Base-by-base conservation (phyloP, 2,797 vertebrate species). In the Mastacembelus armatus region DNA sequence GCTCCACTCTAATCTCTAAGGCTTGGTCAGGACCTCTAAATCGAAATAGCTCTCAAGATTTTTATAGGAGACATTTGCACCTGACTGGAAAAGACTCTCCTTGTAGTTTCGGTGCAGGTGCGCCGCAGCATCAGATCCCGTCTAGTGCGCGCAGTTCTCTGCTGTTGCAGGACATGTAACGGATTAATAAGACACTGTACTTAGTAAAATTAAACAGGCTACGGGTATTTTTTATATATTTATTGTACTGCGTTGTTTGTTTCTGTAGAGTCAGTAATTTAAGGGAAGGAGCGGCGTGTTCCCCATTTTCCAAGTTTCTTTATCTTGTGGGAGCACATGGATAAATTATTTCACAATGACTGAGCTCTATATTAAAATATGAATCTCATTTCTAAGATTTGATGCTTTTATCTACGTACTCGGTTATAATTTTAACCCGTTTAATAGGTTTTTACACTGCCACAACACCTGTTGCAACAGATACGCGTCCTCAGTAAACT, bases 101-200 rank as follows among this genome's bases (percentile, higher is more conserved):
- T 86, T 27, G 22, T 12, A 90, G 85, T 86, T 90, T 85, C 74
- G 80, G 63, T 82, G 92, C 94, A 94, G 92, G 94, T 94, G 92
- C 91, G 80, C 77, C 42, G 43, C 81, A 76, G 79, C 86, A 77
- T 80, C 90, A 67, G 60, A 88, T 91, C 89, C 91, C 72, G 77
- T 63, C 62, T 22, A 59, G 44, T 67, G 71, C 78, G 82, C 63
- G 49, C 57, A 36, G 44, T 56, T 63, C 44, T 63, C 19, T 2
- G 14, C 40, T 15, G 38, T 3, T n/a, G 14, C 3, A 11, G 32
- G 10, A 30, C 16, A 7, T 18, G 15, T 47, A 30, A 50, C 62
- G 21, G 54, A 51, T 30, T 30, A 7, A 69, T n/a, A 5, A 55
- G 43, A 0, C 11, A 27, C 3, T 11, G 4, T 3, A 14, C 0